Conservation (phyloP, 2,888 invertebrate genomes). For the Melitaea athalia region DNA sequence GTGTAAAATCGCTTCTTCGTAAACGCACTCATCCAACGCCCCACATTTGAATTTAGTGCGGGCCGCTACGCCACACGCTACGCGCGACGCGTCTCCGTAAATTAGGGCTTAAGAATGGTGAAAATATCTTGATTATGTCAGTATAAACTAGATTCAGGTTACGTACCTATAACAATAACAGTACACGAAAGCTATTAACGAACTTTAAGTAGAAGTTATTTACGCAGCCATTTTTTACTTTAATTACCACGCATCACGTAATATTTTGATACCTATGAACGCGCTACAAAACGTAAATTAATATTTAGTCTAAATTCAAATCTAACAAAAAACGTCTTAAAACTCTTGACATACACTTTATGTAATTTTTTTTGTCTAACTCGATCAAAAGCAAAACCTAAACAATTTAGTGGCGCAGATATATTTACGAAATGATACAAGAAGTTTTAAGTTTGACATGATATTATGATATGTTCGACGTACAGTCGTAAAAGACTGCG, state of each 20-base stretch:
- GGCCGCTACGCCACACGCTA: too few species aligned
- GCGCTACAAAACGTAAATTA: background rate
- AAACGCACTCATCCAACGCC: too few species aligned
- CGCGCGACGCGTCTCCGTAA: too few species aligned
- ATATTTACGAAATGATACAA: too few species aligned
- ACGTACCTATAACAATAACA: constrained; percentile 3
- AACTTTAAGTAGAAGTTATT: constrained; percentile 16
- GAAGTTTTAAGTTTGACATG: too few species aligned
- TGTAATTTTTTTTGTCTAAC: constrained; percentile 36
- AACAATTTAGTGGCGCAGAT: too few species aligned
- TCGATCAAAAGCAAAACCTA: constrained; percentile 2
- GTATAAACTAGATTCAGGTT: background rate
- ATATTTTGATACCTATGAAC: constrained; percentile 18
- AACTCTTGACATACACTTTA: constrained; percentile 53
- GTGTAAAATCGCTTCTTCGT: too few species aligned
- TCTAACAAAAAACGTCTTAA: constrained; percentile 49
- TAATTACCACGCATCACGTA: constrained; percentile 22
- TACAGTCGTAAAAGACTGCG: too few species aligned
- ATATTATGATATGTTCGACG: too few species aligned
- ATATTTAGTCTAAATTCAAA: background rate
- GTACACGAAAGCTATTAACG: constrained; percentile 5
- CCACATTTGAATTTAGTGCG: too few species aligned
- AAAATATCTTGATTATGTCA: background rate
- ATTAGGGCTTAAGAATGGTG: constrained; percentile 24
- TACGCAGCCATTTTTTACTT: constrained; percentile 13